Evolutionary conservation across 1,140 invertebrate genomes (phyloP), one percentile per base, ranked within the genome.

Genomic region (Cydia splendana): DNA sequence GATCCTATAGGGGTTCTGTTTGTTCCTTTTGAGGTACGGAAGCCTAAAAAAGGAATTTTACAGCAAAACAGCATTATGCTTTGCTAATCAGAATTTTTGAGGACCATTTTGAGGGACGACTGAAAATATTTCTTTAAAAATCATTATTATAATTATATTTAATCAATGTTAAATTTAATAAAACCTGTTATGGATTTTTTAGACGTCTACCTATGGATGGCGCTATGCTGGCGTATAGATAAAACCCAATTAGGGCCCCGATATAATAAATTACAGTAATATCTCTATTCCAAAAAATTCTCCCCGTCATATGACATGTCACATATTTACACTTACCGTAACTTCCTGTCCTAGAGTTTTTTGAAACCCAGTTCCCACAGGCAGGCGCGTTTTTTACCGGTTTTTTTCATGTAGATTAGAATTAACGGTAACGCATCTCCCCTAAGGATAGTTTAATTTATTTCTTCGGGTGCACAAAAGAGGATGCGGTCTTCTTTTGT

Each of bases 401-500:
- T 92, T 91, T 91, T 91, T 88, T 87, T 84, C 78, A 87, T 88
- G 84, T 84, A 90, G 84, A 91, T 91, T 87, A 90, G 86, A 89
- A 83, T 86, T 93, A 93, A 93, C 91, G 91, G 91, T 93, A 91
- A 91, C 89, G 86, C 88, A 85, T 84, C 80, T 87, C 89, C 91
- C 91, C 89, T 90, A 91, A 91, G 89, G 87, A 91, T 91, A 88
- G 84, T 91, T 89, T 91, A 92, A 93, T 93, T 93, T 92, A 93
- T 92, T 90, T 93, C 90, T 89, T 87, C 81, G 78, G 85, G 74
- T 82, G 80, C 81, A 90, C 86, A 91, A 91, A 85, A 87, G 87
- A 84, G 81, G 88, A 91, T 91, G 90, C 88, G 91, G 91, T 91
- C 83, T 80, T 78, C 82, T 82, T 87, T 92, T 93, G 87, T 91